Conservation (phyloP, 2,888 invertebrate species). For the Yponomeuta plumbellus region DNA sequence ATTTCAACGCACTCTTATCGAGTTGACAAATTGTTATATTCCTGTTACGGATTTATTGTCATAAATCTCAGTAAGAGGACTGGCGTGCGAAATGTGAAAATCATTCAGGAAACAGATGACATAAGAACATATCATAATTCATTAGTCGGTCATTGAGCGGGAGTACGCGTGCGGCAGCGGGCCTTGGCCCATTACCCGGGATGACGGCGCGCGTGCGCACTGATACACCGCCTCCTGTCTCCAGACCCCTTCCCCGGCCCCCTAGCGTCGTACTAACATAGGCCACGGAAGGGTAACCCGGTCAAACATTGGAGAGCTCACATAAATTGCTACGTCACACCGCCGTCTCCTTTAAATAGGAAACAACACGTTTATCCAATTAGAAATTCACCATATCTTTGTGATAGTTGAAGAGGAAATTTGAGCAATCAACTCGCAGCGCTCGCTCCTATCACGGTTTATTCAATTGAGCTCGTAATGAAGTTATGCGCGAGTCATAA, state of each 20-base stretch:
- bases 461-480: constrained; percentile 75
- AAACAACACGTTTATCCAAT: constrained; percentile 77
- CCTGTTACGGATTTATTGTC: constrained; percentile 13
- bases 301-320: constrained; percentile 45
- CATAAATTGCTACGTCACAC: constrained; percentile 57
- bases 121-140: constrained; percentile 57
- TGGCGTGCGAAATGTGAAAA: constrained; percentile 41
- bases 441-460: constrained; percentile 74
- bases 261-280: constrained; percentile 20
- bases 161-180: constrained; percentile 37
- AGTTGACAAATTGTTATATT: constrained; percentile 4
- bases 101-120: constrained; percentile 59
- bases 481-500: constrained; percentile 57
- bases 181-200: constrained; percentile 62
- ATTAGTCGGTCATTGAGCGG: constrained; percentile 45
- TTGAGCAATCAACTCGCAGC: constrained; percentile 75
- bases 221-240: constrained; percentile 40
- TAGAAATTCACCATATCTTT: constrained; percentile 78
- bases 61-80: constrained; percentile 13
- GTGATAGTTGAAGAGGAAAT: constrained; percentile 76
- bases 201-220: constrained; percentile 71
- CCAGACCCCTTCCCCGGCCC: constrained; percentile 32
- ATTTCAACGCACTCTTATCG: constrained; percentile 3
- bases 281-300: constrained; percentile 32
- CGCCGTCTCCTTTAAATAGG: constrained; percentile 75